Evolutionary conservation across 2,113 vertebrate genomes (phyloP), one percentile per base, ranked within the genome.

Genomic region (Planiliza haematocheilus): DNA sequence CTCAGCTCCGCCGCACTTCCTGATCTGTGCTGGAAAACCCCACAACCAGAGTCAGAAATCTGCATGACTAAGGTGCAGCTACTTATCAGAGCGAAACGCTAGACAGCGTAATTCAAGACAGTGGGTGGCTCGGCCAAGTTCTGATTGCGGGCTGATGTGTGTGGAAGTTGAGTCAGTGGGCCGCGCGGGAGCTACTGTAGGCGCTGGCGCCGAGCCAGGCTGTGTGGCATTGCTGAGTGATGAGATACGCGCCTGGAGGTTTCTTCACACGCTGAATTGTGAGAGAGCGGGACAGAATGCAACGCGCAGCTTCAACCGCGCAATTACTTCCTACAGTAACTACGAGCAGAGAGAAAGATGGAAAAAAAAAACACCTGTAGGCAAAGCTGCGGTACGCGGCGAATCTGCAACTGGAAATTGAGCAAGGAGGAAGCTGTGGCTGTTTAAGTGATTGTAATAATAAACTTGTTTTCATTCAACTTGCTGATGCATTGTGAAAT

Each of bases 201-300:
- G 45, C 49, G 17, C 55, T 86, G 81, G 82, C 77, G 46, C 17
- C 0, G 18, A 53, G 81, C 83, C 87, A 90, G 63, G 59, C 81
- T 66, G 74, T 79, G 82, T 84, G 79, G 64, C 76, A 55, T 66
- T 83, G 79, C 73, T 86, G 86, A 90, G 59, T 74, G 86, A 90
- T 84, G 86, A 87, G 81, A 81, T 42, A 68, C 71, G 66, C 21
- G 70, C 51, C 70, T 49, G 57, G 59, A 84, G 63, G 69, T 72
- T 74, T 30, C 72, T 49, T 36, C 49, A 77, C 46, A 64, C 21
- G 55, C 34, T 58, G 70, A 76, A 77, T 82, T 63, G 64, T 58
- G 73, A 61, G 63, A 50, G n/a, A 30, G 42, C 10, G 0, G 55
- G 46, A 53, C 42, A 43, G 43, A 79, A 83, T 70, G 77, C 73